Evolutionary conservation across 1,140 invertebrate genomes (phyloP).

Genomic region (Ylistrum balloti): DNA sequence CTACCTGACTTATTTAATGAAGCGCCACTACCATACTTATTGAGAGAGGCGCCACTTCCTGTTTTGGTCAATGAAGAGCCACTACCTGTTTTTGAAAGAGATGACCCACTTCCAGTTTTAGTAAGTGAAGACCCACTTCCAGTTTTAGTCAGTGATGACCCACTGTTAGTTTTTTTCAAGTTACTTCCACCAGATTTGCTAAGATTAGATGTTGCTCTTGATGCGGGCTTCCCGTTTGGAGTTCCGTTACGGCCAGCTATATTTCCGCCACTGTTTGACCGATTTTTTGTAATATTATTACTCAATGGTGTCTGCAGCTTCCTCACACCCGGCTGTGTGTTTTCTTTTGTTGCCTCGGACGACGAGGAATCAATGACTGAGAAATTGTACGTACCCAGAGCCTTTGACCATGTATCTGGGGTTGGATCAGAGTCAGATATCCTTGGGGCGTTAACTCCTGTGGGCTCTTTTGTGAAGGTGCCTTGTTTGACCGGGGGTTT

Average conservation of each 20-base stretch:
- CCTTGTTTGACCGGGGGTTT: constrained; percentile 87
- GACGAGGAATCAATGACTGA: constrained; percentile 44
- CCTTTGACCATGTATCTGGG: constrained; percentile 53
- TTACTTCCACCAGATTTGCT: constrained; percentile 55
- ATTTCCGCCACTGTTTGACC: constrained; percentile 3
- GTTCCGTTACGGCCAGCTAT: not conserved
- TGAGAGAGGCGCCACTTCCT: constrained; percentile 61
- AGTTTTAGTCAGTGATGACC: constrained; percentile 63
- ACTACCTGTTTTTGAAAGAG: constrained; percentile 64
- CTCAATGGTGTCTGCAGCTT: not conserved
- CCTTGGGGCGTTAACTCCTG: constrained; percentile 49
- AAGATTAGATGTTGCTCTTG: constrained; percentile 50
- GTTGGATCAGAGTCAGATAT: not conserved
- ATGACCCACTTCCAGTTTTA: constrained; percentile 65
- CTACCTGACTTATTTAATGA: constrained; percentile 59
- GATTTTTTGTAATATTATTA: not conserved
- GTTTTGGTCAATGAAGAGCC: constrained; percentile 65
- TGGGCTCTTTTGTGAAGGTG: constrained; percentile 91
- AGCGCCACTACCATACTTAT: constrained; percentile 56
- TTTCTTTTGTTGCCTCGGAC: constrained; percentile 49
- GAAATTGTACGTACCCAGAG: constrained; percentile 51
- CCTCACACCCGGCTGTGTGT: not conserved
- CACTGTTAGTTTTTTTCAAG: constrained; percentile 65
- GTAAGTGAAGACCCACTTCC: constrained; percentile 62
- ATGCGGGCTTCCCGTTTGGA: constrained; percentile 45